Evolutionary conservation across 2,113 vertebrate genomes (phyloP).

Genomic region (Leptobrachium ailaonicum): DNA sequence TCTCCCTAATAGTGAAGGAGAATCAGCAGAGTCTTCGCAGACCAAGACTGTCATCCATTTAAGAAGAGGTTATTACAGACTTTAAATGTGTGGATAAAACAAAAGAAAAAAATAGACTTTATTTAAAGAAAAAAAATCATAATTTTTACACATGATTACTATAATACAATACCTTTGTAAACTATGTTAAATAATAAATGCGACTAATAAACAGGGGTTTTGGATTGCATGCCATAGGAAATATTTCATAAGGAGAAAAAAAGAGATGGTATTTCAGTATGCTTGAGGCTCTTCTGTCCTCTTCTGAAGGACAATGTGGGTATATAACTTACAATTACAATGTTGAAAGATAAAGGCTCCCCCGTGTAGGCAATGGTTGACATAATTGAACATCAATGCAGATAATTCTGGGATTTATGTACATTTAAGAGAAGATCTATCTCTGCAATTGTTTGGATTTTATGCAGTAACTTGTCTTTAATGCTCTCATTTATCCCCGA

Average conservation of each 20-base stretch:
- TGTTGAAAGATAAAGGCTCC: constrained; percentile 44
- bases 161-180: background rate
- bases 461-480: constrained; percentile 36
- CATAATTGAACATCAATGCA: constrained; percentile 50
- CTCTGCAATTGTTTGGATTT: constrained; percentile 42
- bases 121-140: background rate
- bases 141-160: background rate
- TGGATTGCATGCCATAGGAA: background rate
- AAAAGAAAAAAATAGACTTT: background rate
- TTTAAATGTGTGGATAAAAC: too few species aligned
- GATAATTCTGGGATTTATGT: constrained; percentile 49
- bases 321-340: constrained; percentile 49
- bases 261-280: constrained; percentile 33
- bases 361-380: constrained; percentile 47
- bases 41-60: too few species aligned
- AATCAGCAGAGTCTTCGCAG: too few species aligned
- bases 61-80: too few species aligned
- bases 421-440: constrained; percentile 50
- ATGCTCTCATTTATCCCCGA: constrained; percentile 27
- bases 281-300: constrained; percentile 30
- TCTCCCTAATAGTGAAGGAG: too few species aligned
- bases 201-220: background rate
- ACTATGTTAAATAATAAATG: background rate
- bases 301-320: constrained; percentile 39
- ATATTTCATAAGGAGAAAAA: too few species aligned